Conservation (phyloP, 2,113 vertebrate genomes). For the Gnathonemus longibarbis region DNA sequence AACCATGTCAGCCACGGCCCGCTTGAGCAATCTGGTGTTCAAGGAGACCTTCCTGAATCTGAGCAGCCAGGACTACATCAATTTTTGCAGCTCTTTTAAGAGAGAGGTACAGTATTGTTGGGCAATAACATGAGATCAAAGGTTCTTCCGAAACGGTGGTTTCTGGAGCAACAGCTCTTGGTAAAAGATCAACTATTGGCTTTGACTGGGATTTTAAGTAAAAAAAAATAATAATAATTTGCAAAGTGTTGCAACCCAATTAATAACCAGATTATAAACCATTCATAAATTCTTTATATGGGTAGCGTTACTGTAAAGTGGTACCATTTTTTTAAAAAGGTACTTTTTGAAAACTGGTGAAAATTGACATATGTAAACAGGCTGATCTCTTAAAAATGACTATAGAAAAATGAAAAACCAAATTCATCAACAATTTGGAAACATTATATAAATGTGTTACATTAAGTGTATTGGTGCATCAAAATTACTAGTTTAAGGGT, state of each 20-base stretch:
- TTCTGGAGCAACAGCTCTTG: neutral
- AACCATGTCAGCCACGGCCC: slow-evolving; percentile 53
- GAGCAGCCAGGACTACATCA: slow-evolving; percentile 58
- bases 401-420: neutral
- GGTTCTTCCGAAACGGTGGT: neutral
- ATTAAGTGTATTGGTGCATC: neutral
- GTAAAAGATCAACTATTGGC: neutral
- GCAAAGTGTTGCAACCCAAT: no score
- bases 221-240: neutral
- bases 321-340: neutral
- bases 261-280: no score
- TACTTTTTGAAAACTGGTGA: neutral
- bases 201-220: neutral
- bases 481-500: neutral
- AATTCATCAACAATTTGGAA: neutral
- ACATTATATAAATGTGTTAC: neutral
- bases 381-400: neutral
- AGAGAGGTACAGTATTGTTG: slow-evolving; percentile 48
- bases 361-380: neutral
- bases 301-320: no score
- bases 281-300: no score
- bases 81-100: slow-evolving; percentile 55
- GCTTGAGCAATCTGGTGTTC: slow-evolving; percentile 58
- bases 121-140: neutral
- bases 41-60: slow-evolving; percentile 46